Evolutionary conservation across 1,140 invertebrate species (phyloP).

Genomic region (Phymastichus coffea): DNA sequence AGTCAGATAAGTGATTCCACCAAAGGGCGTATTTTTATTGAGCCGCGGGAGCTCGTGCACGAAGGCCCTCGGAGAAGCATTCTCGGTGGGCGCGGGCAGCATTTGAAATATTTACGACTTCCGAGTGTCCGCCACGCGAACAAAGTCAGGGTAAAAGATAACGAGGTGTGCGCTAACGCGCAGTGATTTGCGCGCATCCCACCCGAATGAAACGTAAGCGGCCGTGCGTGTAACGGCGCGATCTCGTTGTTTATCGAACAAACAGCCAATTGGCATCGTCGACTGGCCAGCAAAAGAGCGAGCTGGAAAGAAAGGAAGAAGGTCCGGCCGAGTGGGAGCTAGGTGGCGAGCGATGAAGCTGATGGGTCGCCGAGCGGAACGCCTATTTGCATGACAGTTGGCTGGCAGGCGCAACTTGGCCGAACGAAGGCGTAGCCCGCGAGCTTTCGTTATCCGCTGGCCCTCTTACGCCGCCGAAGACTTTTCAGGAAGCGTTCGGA

Average conservation of each 20-base stretch:
- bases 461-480: no score
- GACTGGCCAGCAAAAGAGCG: not conserved
- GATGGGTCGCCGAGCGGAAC: slow-evolving; percentile 39
- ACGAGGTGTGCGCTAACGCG: slow-evolving; percentile 11
- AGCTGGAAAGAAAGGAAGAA: not conserved
- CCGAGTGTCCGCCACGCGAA: slow-evolving; percentile 13
- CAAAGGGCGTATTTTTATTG: no score
- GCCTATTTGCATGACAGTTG: slow-evolving; percentile 43
- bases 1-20: no score
- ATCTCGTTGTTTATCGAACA: no score
- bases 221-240: no score
- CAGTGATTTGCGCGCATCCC: slow-evolving; percentile 4
- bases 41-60: no score
- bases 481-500: no score
- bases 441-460: no score
- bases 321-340: not conserved
- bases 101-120: slow-evolving; percentile 27
- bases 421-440: slow-evolving; percentile 20
- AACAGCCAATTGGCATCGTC: no score
- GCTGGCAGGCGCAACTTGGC: slow-evolving; percentile 25
- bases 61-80: slow-evolving; percentile 12
- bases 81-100: not conserved
- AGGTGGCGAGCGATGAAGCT: slow-evolving; percentile 38
- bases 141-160: slow-evolving; percentile 6
- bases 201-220: no score